Evolutionary conservation across 2,797 vertebrate genomes (phyloP), one percentile per base, ranked within the genome.

Genomic region (Atherinosoma microstoma): DNA sequence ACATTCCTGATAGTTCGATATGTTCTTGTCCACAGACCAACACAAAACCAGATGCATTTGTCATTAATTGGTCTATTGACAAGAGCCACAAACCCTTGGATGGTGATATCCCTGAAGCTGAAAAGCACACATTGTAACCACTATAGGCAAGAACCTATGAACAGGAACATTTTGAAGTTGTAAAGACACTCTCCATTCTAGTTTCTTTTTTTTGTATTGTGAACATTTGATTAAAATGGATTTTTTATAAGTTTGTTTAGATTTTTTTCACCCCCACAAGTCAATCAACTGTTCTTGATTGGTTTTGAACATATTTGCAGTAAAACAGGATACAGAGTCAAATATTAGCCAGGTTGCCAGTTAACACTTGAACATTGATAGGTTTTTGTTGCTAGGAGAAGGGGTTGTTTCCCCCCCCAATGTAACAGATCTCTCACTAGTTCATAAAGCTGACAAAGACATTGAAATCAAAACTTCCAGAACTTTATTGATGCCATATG

Each of bases 141-240:
- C 91, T 90, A 74, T 67, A 74, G 64, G 71, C 83, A 76, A 78
- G 30, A 67, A 82, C 71, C 73, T 45, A 34, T 62, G 61, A 73
- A 67, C 4, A 49, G 58, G n/a, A 72, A 47, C 30, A 8, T 82
- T 82, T 58, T 87, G 35, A 68, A 79, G 67, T 84, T 86, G 76
- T 84, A 70, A 90, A 72, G 73, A 87, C 74, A 78, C 84, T 89
- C 83, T 88, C 82, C 82, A 86, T 89, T 94, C 45, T 49, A 22
- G 20, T 49, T 57, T 29, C 12, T 56, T 54, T 54, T 54, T 93
- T 94, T 94, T 94, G 91, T 94, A 94, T 88, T 81, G 87, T 94
- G 87, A 91, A 92, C 84, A 90, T 93, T 94, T 93, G 87, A 95
- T 94, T 94, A 94, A 95, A 95, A 66, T 76, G 68, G 83, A 86